phyloP scores from a whole-genome alignment of 2,113 vertebrate species.

The Protobothrops flavoviridis region DNA sequence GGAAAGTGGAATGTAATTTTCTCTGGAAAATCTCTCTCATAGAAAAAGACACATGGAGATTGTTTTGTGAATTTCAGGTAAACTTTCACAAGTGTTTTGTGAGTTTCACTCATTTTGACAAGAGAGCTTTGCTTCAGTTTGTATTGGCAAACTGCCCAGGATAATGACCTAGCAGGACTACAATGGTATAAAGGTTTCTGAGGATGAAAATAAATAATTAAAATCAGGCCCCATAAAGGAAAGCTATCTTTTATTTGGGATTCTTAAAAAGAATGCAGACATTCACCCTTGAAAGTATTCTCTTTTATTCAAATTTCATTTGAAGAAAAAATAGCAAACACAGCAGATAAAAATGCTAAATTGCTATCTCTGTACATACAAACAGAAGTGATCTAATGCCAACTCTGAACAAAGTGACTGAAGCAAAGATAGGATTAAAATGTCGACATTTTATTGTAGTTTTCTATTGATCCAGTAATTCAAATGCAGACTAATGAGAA shows the following conservation, averaged over 20 bases:
- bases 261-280: background rate
- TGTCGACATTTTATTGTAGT: constrained; percentile 36
- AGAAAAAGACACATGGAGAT: background rate
- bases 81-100: background rate
- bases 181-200: background rate
- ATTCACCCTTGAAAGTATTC: constrained; percentile 7
- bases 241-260: constrained; percentile 27
- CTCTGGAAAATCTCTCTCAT: background rate
- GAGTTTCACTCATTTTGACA: background rate
- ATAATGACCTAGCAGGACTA: background rate
- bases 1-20: background rate
- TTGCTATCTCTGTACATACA: constrained; percentile 27
- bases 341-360: constrained; percentile 38
- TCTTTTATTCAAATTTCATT: constrained; percentile 28
- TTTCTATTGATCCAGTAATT: constrained; percentile 51
- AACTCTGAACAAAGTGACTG: constrained; percentile 31
- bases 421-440: constrained; percentile 52
- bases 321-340: constrained; percentile 16
- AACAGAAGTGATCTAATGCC: constrained; percentile 45
- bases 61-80: background rate
- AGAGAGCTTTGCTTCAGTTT: background rate
- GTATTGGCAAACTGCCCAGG: background rate
- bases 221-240: background rate
- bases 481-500: constrained; percentile 60
- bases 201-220: background rate